Evolutionary conservation across 2,113 vertebrate genomes (phyloP).

Genomic region (Anguilla rostrata): DNA sequence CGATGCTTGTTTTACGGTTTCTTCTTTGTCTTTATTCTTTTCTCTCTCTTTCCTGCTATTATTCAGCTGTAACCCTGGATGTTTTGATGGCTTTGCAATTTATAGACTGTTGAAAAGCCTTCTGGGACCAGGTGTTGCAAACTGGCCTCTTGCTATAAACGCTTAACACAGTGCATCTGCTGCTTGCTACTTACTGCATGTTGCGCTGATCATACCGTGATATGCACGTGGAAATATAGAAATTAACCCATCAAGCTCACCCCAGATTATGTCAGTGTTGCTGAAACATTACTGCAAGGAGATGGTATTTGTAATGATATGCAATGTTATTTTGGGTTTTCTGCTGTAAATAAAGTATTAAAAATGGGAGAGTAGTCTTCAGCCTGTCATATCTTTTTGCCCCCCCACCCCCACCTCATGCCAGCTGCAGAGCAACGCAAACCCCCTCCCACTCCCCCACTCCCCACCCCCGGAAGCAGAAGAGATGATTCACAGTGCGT

Average conservation of each 20-base stretch:
- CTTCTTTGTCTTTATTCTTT: no score
- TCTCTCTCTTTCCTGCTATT: no score
- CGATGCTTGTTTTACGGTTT: no score
- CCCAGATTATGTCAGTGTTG: not conserved
- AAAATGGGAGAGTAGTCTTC: not conserved
- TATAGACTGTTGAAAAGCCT: no score
- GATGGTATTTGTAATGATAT: not conserved
- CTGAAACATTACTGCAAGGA: not conserved
- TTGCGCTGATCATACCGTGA: not conserved
- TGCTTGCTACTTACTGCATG: no score
- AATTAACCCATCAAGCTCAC: not conserved
- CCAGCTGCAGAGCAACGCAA: not conserved
- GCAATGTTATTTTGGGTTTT: not conserved
- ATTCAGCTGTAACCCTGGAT: no score
- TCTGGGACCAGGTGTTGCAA: no score
- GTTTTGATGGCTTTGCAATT: no score
- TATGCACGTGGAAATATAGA: not conserved
- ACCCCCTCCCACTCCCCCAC: not conserved
- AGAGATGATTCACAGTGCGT: slow-evolving; percentile 16
- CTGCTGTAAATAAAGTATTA: not conserved
- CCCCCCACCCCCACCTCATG: not conserved
- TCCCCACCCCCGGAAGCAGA: not conserved
- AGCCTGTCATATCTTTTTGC: not conserved
- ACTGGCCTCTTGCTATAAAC: no score
- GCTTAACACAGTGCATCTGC: no score